Evolutionary conservation across 2,888 invertebrate species (phyloP), one percentile per base, ranked within the genome.

Genomic region (Ennomos fuscantarius): DNA sequence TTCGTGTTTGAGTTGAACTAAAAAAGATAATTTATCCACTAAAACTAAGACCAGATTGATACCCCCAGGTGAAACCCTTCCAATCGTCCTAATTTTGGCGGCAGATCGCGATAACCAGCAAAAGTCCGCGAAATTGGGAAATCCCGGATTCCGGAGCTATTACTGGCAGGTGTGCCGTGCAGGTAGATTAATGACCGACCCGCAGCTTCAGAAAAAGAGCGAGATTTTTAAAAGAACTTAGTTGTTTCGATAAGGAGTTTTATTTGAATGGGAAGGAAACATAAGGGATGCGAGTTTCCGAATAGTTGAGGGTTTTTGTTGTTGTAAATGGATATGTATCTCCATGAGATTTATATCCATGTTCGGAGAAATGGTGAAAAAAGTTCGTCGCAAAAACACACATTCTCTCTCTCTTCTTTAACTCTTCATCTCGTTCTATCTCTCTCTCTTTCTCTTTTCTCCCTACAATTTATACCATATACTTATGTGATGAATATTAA

Each of bases 161-260:
- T 76, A 74, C 72, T 57, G 74, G 69, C 78, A 78, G 78, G 78
- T 76, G 77, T 62, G 76, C 60, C 69, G 63, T 67, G 48, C 55
- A 39, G 47, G 57, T 52, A 62, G 63, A 78, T 77, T 78, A 76
- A 78, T 76, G 76, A 74, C 76, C 55, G 32, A 11, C 51, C 43
- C 55, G 45, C 32, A 13, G 11, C 47, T 47, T 40, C 51, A 48
- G 41, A 47, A 58, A 57, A 57, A 56, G 33, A 51, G 46, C 37
- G 46, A 47, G 39, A 31, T 33, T 51, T 56, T 57, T 53, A 46
- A 31, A 13, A 46, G 43, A 44, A 44, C 13, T 48, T 32, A 32
- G 47, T 24, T 24, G 24, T 24, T 24, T 24, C 39, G 37, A 49
- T 43, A 54, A 55, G 35, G 34, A 43, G 39, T 45, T 55, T 45